These are phyloP conservation scores for Augochlora pura DNA, from an alignment of 1,140 invertebrate genomes.

Conservation along the genomic window DNA sequence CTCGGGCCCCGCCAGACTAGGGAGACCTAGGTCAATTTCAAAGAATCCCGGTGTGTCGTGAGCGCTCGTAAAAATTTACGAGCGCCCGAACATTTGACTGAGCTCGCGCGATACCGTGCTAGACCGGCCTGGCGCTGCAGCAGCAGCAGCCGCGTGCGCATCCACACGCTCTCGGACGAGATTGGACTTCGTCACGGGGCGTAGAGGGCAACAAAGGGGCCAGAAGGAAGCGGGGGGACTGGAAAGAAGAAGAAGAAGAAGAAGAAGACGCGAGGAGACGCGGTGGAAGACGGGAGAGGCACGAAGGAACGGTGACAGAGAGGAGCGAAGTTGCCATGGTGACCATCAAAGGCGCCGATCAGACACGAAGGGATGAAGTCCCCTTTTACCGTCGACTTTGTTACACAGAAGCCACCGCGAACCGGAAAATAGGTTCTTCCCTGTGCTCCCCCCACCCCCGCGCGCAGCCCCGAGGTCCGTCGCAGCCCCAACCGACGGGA, in stretches of 20 bases:
- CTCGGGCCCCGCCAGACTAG: neutral
- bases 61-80: conserved; percentile 25
- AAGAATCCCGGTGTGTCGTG: neutral
- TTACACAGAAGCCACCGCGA: conserved; percentile 60
- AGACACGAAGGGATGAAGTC: conserved; percentile 62
- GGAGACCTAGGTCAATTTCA: conserved; percentile 14
- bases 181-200: neutral
- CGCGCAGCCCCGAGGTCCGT: conserved; percentile 24
- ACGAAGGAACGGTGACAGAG: neutral
- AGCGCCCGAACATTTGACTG: conserved; percentile 1
- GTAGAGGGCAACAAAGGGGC: conserved; percentile 9
- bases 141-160: neutral
- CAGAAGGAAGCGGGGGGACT: conserved; percentile 14
- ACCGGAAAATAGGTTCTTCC: conserved; percentile 64
- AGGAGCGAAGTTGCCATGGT: conserved; percentile 67
- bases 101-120: neutral
- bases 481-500: conserved; percentile 27
- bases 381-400: conserved; percentile 65
- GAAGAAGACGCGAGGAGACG: conserved; percentile 11
- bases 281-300: too few relatives aligned
- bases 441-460: conserved; percentile 35
- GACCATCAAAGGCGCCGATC: conserved; percentile 73
- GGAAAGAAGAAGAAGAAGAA: too few relatives aligned
- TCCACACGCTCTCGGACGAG: neutral
- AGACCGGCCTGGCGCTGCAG: too few relatives aligned